Conservation (phyloP, 92 coral and sea anemone species). For the Bergia sp. region DNA sequence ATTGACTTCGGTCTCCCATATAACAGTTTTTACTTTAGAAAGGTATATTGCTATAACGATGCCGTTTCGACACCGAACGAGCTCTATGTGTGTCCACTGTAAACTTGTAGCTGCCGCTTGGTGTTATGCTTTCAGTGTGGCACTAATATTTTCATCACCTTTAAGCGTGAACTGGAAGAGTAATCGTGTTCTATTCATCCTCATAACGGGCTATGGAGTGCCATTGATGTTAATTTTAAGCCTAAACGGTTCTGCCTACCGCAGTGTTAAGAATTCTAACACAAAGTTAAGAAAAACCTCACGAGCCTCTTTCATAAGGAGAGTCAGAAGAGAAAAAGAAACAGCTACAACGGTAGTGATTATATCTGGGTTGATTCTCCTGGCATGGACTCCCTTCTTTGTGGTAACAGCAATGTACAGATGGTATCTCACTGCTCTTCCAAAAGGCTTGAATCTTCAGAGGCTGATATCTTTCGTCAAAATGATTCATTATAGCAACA, state of each 20-base stretch:
- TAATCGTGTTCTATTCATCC: not conserved
- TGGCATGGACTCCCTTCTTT: conserved; percentile 5
- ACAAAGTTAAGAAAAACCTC: not conserved
- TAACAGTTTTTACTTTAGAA: not conserved
- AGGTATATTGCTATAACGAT: not conserved
- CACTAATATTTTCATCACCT: not conserved
- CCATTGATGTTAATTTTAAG: not conserved
- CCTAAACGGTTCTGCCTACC: not conserved
- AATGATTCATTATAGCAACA: not conserved
- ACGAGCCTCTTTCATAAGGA: not conserved
- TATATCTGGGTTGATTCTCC: not conserved
- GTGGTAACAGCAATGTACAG: conserved; percentile 2
- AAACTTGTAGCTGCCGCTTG: not conserved
- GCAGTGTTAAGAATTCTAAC: conserved; percentile 3
- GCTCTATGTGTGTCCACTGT: not conserved
- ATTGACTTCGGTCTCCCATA: not conserved
- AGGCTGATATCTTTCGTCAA: conserved; percentile 1
- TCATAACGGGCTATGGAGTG: not conserved
- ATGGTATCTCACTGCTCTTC: not conserved
- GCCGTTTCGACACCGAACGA: not conserved
- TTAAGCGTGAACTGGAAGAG: not conserved
- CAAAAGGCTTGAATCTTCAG: not conserved
- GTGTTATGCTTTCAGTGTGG: not conserved
- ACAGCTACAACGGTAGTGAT: not conserved
- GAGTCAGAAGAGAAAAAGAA: not conserved